Base-by-base conservation (phyloP, 2,113 vertebrate genomes). In the Sigmodon hispidus region DNA sequence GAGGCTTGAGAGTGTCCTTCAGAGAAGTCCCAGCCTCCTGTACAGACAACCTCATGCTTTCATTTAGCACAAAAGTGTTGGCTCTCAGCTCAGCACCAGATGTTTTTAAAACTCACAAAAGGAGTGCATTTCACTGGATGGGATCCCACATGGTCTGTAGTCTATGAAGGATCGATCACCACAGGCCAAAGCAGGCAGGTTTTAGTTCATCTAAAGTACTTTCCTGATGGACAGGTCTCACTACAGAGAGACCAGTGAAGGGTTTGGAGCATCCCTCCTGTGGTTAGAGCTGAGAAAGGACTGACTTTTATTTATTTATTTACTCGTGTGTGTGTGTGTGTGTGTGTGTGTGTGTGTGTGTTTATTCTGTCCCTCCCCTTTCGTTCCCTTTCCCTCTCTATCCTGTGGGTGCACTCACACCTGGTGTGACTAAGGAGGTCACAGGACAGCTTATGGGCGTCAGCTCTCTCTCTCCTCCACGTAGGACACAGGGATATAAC, bases 21-120 rank as follows among this genome's bases (percentile, higher is more conserved):
- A 57, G 72, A 94, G 95, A 81, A 89, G 85, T 72, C 91, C 65
- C 9, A 3, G 73, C 21, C 50, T 87, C 3, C 52, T 19, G 48
- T 76, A 81, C 89, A 93, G 36, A 29, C 16, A 59, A 29, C 57
- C 81, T 67, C 10, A 11, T 52, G 7, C 84, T 79, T 91, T 80
- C 76, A 52, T 67, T 93, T 80, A 67, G 76, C 19, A 83, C 1
- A 0, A 29, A 89, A 63, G 34, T 40, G 36, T 73, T 65, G 77
- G 11, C 48, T 93, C 59, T 94, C 59, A 70, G 19, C 43, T 90
- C 57, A 63, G 86, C 26, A 1, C 43, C 94, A 91, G 73, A 80
- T 40, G 40, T 87, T 96, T 96, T 81, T 17, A 72, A 93, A 91
- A 77, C 22, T 4, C 57, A 69, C 55, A 17, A 45, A 88, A 89